Base-by-base conservation (phyloP, 1,140 invertebrate species). In the Phenacoccus solenopsis region DNA sequence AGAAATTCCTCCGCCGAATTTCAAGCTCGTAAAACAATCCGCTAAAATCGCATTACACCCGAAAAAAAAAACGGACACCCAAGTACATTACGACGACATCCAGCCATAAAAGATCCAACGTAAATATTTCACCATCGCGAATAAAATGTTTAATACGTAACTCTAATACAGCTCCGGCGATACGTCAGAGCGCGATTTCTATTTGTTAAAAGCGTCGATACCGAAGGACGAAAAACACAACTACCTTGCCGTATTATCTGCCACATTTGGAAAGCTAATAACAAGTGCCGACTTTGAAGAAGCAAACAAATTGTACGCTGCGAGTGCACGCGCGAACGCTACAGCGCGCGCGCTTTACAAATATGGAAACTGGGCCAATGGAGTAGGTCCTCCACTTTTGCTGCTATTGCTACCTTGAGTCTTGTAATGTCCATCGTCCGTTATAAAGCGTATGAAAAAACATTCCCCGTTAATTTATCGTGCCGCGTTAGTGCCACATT, bases 381-480 rank as follows among this genome's bases (percentile, higher is more conserved):
- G 38, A 49, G 38, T 49, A 49, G 38, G 38, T 49, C 38, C 38
- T 49, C 38, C 38, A 49, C 12, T 49, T 49, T 49, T 49, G 38
- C 38, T n/a, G 20, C n/a, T n/a, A n/a, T 49, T 49, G 38, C 38
- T 49, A 49, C 38, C 38, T 49, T 49, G 38, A 49, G 38, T 49
- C 38, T 49, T 49, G n/a, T n/a, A n/a, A n/a, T n/a, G 38, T 49
- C 38, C 16, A 49, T 49, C 38, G 38, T 49, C 38, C 38, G 38
- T 49, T 49, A 49, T 49, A 49, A 49, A 49, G 12, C n/a, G n/a
- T 49, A 49, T 49, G 38, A 49, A 49, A n/a, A 49, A 49, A 49
- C 38, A 49, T 49, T 49, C 38, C n/a, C n/a, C 38, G 38, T 49
- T 49, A 49, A 49, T 49, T 49, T 49, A 49, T 49, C 38, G 38